phyloP scores from a whole-genome alignment of 2,797 vertebrate species.

The Aulostomus chinensis region DNA sequence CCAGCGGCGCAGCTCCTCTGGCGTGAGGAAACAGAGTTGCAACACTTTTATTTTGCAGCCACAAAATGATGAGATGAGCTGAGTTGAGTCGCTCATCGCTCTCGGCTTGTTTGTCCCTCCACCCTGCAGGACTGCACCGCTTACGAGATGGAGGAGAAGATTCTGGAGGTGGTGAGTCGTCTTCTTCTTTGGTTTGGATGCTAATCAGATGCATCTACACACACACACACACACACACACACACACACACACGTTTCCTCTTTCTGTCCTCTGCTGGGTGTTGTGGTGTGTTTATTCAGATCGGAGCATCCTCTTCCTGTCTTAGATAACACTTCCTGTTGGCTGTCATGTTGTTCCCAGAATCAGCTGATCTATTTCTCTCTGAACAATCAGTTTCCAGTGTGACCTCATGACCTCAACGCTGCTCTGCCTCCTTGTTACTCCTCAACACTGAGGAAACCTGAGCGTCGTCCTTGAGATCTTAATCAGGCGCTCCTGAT shows the following conservation, averaged over 20 bases:
- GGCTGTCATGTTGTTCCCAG: slow-evolving; percentile 20
- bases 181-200: slow-evolving; percentile 8
- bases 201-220: slow-evolving; percentile 10
- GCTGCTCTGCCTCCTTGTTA: background rate
- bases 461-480: too few species aligned
- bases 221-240: slow-evolving; percentile 12
- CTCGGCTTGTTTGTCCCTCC: slow-evolving; percentile 40
- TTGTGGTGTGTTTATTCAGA: slow-evolving; percentile 57
- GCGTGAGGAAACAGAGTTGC: too few species aligned
- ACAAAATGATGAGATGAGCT: too few species aligned
- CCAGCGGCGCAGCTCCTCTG: too few species aligned
- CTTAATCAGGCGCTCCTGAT: too few species aligned
- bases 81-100: too few species aligned
- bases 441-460: too few species aligned
- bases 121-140: slow-evolving; percentile 88
- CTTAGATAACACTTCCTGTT: slow-evolving; percentile 67
- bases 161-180: slow-evolving; percentile 91
- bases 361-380: slow-evolving; percentile 13
- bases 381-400: background rate
- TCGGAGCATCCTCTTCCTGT: slow-evolving; percentile 63
- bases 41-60: too few species aligned
- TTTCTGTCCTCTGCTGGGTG: slow-evolving; percentile 29
- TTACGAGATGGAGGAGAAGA: slow-evolving; percentile 94
- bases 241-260: slow-evolving; percentile 33
- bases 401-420: slow-evolving; percentile 1